These are phyloP conservation scores for Hyalella azteca DNA, from an alignment of 2,888 invertebrate species.

Conservation along the genomic window DNA sequence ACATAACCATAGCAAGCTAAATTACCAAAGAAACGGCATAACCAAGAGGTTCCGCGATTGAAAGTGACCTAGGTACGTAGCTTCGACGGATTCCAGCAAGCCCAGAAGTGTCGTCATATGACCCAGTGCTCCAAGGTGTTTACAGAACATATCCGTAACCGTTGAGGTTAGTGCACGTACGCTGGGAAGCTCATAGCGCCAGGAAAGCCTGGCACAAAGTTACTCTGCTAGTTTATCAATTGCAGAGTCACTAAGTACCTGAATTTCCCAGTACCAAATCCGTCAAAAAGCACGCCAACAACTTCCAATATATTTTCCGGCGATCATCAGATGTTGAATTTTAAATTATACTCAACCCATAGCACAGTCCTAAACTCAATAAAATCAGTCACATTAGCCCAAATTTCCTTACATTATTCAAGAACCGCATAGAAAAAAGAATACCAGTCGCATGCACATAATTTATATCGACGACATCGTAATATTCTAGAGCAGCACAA, in stretches of 20 bases:
- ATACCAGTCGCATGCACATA: too few relatives aligned
- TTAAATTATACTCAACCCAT: background rate
- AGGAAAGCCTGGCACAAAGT: constrained; percentile 48
- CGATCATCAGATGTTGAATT: too few relatives aligned
- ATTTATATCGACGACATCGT: background rate
- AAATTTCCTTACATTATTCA: too few relatives aligned
- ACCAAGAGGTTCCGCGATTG: background rate
- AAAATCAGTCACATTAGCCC: background rate
- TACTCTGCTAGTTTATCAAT: constrained; percentile 44
- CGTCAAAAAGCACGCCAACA: background rate
- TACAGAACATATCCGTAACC: too few relatives aligned
- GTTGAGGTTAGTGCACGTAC: too few relatives aligned
- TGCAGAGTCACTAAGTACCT: constrained; percentile 91
- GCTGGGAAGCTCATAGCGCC: background rate
- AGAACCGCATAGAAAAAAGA: too few relatives aligned
- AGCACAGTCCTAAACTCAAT: background rate
- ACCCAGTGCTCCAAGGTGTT: too few relatives aligned
- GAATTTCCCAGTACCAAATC: constrained; percentile 63
- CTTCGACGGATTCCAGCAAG: background rate
- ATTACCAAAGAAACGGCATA: constrained; percentile 75
- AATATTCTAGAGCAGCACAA: background rate
- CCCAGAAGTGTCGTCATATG: too few relatives aligned
- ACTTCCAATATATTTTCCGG: too few relatives aligned
- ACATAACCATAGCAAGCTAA: constrained; percentile 76
- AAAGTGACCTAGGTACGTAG: background rate